Evolutionary conservation across 2,888 invertebrate species (phyloP).

Genomic region (Linnaemya vulpina): DNA sequence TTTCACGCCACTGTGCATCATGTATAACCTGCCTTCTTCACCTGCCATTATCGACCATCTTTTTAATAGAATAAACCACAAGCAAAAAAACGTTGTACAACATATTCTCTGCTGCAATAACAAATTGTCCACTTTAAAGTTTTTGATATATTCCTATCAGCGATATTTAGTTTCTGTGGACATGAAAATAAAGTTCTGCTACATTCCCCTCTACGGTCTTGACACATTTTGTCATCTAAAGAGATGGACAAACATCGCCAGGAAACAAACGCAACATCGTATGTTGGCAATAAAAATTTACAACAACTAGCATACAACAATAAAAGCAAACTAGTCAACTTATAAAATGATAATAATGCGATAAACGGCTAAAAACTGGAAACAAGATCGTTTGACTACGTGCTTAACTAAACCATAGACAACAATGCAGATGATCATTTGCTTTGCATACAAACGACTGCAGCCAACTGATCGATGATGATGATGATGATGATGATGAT

Average conservation of each 20-base stretch:
- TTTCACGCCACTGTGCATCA: not conserved
- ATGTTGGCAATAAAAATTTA: conserved; percentile 49
- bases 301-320: conserved; percentile 27
- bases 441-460: not conserved
- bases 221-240: conserved; percentile 43
- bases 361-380: conserved; percentile 54
- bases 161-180: conserved; percentile 11
- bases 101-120: conserved; percentile 15
- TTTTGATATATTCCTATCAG: conserved; percentile 35
- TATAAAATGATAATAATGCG: conserved; percentile 56
- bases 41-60: conserved; percentile 9
- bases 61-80: conserved; percentile 1
- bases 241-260: conserved; percentile 6
- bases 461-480: not conserved
- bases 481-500: not conserved
- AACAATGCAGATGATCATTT: conserved; percentile 24
- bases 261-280: conserved; percentile 19
- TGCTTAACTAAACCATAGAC: conserved; percentile 36
- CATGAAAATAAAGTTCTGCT: not conserved
- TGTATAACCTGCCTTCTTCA: conserved; percentile 24
- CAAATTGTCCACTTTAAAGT: conserved; percentile 47
- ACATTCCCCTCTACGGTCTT: not conserved
- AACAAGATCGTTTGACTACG: conserved; percentile 57
- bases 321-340: conserved; percentile 34
- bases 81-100: conserved; percentile 28